A percentile compares a stretch with the other conserved stretches of the same genome.
Evolutionary conservation across 2,113 vertebrate species (phyloP).

Genomic region (Eurypyga helias): DNA sequence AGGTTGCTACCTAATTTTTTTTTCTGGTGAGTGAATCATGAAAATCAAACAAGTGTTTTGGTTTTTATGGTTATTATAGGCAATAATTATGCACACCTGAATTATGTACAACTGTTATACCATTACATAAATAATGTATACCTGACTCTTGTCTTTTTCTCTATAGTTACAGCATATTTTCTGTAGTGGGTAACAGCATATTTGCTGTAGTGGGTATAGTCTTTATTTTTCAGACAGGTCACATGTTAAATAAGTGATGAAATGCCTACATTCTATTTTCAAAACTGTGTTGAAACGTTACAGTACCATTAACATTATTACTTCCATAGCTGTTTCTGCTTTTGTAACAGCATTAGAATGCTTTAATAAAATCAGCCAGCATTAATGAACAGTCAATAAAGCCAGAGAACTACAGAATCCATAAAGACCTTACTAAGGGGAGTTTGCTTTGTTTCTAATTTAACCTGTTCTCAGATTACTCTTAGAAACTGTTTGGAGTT

Average conservation of each 20-base stretch:
- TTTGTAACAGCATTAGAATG: not conserved
- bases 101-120: not conserved
- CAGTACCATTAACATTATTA: not conserved
- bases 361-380: not conserved
- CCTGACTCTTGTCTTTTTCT: not conserved
- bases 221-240: not conserved
- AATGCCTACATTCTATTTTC: not conserved
- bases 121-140: not conserved
- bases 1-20: not conserved
- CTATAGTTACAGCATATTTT: not conserved
- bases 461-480: not conserved
- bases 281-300: not conserved
- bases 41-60: not conserved
- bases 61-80: not conserved
- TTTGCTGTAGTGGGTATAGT: not conserved
- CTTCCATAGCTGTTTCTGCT: not conserved
- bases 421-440: not conserved
- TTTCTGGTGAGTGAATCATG: not conserved
- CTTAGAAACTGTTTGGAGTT: not conserved
- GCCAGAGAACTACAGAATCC: not conserved
- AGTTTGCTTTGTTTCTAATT: not conserved
- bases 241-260: not conserved
- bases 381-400: not conserved
- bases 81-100: not conserved
- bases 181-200: fast-evolving